phyloP scores from a whole-genome alignment of 1,140 invertebrate species.

The Drosophila baimaii region DNA sequence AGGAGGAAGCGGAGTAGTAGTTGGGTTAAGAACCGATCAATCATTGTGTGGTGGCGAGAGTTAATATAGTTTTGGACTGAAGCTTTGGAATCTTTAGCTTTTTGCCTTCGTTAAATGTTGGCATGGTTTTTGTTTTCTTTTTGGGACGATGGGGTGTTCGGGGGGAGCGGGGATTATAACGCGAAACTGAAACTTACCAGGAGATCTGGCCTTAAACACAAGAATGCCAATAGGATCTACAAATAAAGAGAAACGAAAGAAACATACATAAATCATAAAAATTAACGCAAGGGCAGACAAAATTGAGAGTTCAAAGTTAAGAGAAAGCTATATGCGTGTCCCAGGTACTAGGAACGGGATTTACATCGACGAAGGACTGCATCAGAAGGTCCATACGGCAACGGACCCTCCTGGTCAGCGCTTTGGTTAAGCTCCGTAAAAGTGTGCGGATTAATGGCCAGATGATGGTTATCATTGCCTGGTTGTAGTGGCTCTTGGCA shows the following conservation, averaged over 20 bases:
- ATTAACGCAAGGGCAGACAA: slow-evolving; percentile 52
- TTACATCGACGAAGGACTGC: slow-evolving; percentile 59
- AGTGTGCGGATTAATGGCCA: slow-evolving; percentile 28
- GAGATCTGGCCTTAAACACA: slow-evolving; percentile 89
- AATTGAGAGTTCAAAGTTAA: background rate
- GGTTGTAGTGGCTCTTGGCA: slow-evolving; percentile 18
- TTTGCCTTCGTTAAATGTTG: slow-evolving; percentile 21
- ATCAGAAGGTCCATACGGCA: slow-evolving; percentile 53
- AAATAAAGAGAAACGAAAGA: slow-evolving; percentile 84
- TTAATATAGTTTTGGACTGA: slow-evolving; percentile 37
- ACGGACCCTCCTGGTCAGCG: slow-evolving; percentile 43
- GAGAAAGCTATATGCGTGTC: background rate
- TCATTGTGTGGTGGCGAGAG: slow-evolving; percentile 11
- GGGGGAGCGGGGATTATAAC: slow-evolving; percentile 56
- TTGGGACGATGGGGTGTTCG: background rate
- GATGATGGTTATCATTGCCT: slow-evolving; percentile 35
- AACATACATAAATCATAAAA: slow-evolving; percentile 82
- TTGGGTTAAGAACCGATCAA: slow-evolving; percentile 45
- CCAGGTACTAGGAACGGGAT: background rate
- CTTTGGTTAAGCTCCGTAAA: slow-evolving; percentile 37
- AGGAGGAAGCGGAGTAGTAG: slow-evolving; percentile 25
- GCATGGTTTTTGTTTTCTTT: slow-evolving; percentile 13
- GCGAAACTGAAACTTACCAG: slow-evolving; percentile 86
- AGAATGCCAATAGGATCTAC: slow-evolving; percentile 89
- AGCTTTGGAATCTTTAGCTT: slow-evolving; percentile 11